Conservation (phyloP, 2,888 invertebrate species). For the Ichneumoninae sp. region DNA sequence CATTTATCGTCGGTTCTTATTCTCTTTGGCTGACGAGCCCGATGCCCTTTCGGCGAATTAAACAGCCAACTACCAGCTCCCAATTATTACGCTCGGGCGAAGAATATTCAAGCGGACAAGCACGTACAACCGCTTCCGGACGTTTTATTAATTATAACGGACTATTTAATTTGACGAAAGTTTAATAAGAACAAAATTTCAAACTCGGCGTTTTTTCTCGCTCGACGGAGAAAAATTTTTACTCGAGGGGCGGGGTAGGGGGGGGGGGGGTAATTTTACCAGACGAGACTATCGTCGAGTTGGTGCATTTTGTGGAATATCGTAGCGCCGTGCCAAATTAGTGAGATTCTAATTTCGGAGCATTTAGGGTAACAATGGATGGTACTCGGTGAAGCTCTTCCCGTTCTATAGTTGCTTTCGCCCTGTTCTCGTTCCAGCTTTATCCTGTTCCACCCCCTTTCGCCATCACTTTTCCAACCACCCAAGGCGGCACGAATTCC, state of each 20-base stretch:
- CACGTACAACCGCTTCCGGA: not conserved
- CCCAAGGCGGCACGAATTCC: conserved; percentile 3
- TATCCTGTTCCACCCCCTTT: not conserved
- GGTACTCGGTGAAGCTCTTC: conserved; percentile 40
- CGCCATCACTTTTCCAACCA: conserved; percentile 31
- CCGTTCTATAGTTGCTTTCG: conserved; percentile 54
- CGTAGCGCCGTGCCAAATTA: conserved; percentile 50
- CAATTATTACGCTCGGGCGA: not conserved
- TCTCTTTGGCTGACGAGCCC: not conserved
- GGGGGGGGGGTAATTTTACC: not conserved
- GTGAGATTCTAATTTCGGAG: conserved; percentile 59
- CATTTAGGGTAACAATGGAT: conserved; percentile 61
- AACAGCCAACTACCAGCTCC: not conserved
- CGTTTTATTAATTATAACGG: not conserved
- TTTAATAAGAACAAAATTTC: not conserved
- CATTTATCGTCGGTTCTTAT: not conserved
- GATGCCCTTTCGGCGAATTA: not conserved
- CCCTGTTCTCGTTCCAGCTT: conserved; percentile 31
- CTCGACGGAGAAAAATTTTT: not conserved
- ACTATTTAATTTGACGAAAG: not conserved
- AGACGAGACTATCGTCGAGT: conserved; percentile 29
- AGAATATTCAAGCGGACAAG: not conserved
- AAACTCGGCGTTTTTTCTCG: not conserved
- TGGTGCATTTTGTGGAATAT: conserved; percentile 46
- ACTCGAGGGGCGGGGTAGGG: not conserved